Evolutionary conservation across 2,888 invertebrate genomes (phyloP), one percentile per base, ranked within the genome.

Genomic region (Thymelicus lineola): DNA sequence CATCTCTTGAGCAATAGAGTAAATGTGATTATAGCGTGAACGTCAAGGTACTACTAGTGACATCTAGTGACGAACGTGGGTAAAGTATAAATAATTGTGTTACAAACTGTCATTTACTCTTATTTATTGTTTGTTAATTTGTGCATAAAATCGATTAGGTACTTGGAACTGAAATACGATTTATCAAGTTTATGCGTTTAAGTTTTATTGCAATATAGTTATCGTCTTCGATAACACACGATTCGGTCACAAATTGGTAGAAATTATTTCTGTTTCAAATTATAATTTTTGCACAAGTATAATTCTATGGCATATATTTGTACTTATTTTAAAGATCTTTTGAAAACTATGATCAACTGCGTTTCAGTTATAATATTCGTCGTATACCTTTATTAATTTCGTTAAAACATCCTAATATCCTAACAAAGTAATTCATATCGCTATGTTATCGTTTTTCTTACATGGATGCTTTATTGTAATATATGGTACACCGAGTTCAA

Each of bases 401-500:
- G 42, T 42, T 50, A 50, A 50, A 50, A 50, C 17, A 14, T 50
- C n/a, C 2, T 53, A 20, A 20, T 28, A 20, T 20, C 6, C 48
- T 6, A 48, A 20, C 0, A 17, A 20, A 38, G 7, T 42, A 12
- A 57, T 36, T 84, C 93, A 95, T 74, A 95, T 95, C 35, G 91
- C 93, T 66, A 91, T 77, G 74, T 94, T 89, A 65, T 82, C 86
- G 77, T 94, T 89, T 64, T 86, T 83, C 75, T 90, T 95, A 76
- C 91, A 92, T 17, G 95, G 95, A 85, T 95, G 94, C 83, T 95
- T 95, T 67, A 96, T 95, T 7, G 95, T 94, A 71, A 97, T 95
- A 77, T 96, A 97, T 0, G 97, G 97, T 77, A 97, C 95, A 38
- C 97, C 97, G 45, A 97, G 91, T 88, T 97, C 97, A 81, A 96